Conservation (phyloP, 2,888 invertebrate genomes). For the Aphidius colemani region DNA sequence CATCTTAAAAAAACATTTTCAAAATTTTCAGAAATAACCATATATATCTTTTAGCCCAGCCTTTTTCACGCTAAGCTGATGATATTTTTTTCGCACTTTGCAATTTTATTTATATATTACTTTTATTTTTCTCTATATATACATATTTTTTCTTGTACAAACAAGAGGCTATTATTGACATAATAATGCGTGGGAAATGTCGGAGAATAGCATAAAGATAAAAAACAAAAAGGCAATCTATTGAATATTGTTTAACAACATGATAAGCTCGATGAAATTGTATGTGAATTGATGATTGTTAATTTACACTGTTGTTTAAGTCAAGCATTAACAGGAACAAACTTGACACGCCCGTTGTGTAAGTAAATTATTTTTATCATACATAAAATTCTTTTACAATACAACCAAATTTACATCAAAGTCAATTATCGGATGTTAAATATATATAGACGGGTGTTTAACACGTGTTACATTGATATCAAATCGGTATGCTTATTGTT, state of each 20-base stretch:
- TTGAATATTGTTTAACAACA: slow-evolving; percentile 9
- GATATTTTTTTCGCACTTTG: background rate
- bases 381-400: background rate
- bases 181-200: background rate
- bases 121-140: background rate
- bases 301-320: background rate
- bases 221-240: background rate
- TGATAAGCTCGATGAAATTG: slow-evolving; percentile 11
- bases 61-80: slow-evolving; percentile 12
- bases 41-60: background rate
- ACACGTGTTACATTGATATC: slow-evolving; percentile 18
- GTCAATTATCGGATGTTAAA: background rate
- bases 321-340: slow-evolving; percentile 16
- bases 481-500: no score
- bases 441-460: slow-evolving; percentile 9
- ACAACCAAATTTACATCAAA: background rate
- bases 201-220: slow-evolving; percentile 1
- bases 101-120: background rate
- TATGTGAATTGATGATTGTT: slow-evolving; percentile 10
- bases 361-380: no score
- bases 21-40: slow-evolving; percentile 7
- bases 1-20: slow-evolving; percentile 19
- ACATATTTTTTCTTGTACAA: background rate
- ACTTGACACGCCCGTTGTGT: slow-evolving; percentile 17
- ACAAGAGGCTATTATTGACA: background rate